phyloP scores from a whole-genome alignment of 37 sponge, comb jelly and placozoan genomes.

The Haliclona indistincta region DNA sequence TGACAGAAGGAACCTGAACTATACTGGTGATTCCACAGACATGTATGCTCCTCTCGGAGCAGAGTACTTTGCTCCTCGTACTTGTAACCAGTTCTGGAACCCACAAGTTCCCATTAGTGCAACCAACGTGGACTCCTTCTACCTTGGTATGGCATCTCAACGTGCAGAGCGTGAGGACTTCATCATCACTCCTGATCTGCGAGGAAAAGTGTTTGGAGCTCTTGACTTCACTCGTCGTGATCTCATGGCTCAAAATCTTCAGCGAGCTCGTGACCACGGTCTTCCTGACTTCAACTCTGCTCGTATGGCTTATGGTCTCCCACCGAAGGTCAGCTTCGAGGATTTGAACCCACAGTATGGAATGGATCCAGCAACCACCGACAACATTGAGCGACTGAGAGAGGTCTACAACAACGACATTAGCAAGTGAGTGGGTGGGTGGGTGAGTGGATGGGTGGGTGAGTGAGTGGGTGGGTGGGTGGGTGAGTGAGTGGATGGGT shows the following conservation, averaged over 20 bases:
- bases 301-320: slow-evolving; percentile 74
- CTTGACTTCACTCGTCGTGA: slow-evolving; percentile 92
- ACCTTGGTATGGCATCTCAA: slow-evolving; percentile 84
- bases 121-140: slow-evolving; percentile 76
- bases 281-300: slow-evolving; percentile 91
- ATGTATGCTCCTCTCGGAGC: not conserved
- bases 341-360: slow-evolving; percentile 82
- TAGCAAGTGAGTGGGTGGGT: slow-evolving; percentile 19
- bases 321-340: slow-evolving; percentile 44
- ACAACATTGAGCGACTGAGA: slow-evolving; percentile 67
- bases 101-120: slow-evolving; percentile 66
- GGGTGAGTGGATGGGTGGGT: no score
- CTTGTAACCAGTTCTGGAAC: slow-evolving; percentile 94
- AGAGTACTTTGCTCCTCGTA: slow-evolving; percentile 68
- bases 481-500: no score
- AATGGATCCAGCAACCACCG: slow-evolving; percentile 32
- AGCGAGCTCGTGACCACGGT: slow-evolving; percentile 95
- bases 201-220: slow-evolving; percentile 90
- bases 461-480: no score
- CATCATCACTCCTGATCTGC: slow-evolving; percentile 88
- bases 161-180: slow-evolving; percentile 85
- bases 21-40: not conserved
- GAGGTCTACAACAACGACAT: slow-evolving; percentile 86
- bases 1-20: not conserved
- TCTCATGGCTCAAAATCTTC: slow-evolving; percentile 92